Conservation (phyloP, 2,797 vertebrate genomes). For the Phalloptychus januarius region DNA sequence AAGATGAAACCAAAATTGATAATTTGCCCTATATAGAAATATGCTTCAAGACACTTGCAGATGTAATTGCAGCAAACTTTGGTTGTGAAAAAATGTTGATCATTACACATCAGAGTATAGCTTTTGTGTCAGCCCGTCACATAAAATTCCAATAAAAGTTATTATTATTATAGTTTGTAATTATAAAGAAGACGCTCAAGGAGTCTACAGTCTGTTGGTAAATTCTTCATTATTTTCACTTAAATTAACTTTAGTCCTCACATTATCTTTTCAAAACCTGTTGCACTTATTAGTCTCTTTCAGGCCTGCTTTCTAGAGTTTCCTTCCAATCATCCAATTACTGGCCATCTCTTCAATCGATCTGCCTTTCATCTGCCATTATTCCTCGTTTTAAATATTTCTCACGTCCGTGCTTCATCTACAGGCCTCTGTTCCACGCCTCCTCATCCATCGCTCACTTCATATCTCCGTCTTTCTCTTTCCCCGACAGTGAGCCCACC, state of each 20-base stretch:
- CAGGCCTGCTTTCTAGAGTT: constrained; percentile 33
- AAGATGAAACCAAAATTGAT: not conserved
- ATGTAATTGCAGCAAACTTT: not conserved
- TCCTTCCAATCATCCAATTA: constrained; percentile 43
- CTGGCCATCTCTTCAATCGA: constrained; percentile 42
- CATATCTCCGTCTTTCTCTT: constrained; percentile 58
- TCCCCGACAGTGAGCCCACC: constrained; percentile 68
- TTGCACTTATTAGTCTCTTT: constrained; percentile 37
- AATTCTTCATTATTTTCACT: constrained; percentile 64
- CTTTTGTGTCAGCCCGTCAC: not conserved
- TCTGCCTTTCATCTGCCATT: constrained; percentile 36
- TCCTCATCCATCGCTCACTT: constrained; percentile 58
- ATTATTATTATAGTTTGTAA: not conserved
- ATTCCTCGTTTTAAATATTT: constrained; percentile 60
- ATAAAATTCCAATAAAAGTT: not conserved
- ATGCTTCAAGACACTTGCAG: not conserved
- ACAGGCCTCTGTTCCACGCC: constrained; percentile 52
- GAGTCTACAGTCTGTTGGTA: constrained; percentile 10
- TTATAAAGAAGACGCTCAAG: not conserved
- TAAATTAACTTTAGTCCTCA: constrained; percentile 59
- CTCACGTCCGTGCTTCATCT: constrained; percentile 63
- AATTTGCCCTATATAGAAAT: not conserved
- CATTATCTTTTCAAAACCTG: constrained; percentile 49
- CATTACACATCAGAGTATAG: no score
- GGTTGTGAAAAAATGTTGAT: not conserved